Evolutionary conservation across 2,113 vertebrate genomes (phyloP).

Genomic region (Synchiropus splendidus): DNA sequence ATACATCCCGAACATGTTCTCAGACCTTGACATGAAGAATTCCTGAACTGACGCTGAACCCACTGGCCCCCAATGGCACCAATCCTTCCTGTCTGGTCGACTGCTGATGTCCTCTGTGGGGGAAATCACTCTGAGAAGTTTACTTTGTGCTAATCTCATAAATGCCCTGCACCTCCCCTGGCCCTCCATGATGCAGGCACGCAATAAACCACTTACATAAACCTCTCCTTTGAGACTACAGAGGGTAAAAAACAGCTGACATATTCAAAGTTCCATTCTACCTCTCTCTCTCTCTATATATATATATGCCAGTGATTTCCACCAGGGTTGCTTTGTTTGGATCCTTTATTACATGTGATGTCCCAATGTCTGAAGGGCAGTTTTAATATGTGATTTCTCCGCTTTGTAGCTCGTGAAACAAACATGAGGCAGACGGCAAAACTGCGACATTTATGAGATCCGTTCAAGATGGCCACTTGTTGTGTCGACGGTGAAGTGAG

Average conservation of each 20-base stretch:
- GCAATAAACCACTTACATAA: conserved; percentile 71
- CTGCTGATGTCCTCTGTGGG: conserved; percentile 37
- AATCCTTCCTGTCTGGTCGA: conserved; percentile 21
- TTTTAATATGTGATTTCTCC: conserved; percentile 64
- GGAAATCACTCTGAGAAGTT: conserved; percentile 56
- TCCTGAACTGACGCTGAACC: conserved; percentile 24
- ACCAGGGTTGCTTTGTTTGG: conserved; percentile 63
- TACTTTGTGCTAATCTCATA: conserved; percentile 69
- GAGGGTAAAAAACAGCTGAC: conserved; percentile 56
- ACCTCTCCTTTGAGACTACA: conserved; percentile 51
- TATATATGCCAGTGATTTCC: conserved; percentile 65
- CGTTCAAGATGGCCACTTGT: conserved; percentile 51
- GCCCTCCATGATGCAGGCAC: conserved; percentile 40
- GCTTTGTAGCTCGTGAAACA: conserved; percentile 52
- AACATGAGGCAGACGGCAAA: conserved; percentile 35
- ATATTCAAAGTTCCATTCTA: conserved; percentile 55
- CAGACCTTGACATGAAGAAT: conserved; percentile 2
- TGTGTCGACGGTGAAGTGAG: conserved; percentile 16
- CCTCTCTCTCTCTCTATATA: conserved; percentile 22
- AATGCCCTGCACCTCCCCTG: conserved; percentile 38
- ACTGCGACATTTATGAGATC: conserved; percentile 45
- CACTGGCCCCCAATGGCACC: conserved; percentile 3
- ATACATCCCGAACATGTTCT: conserved; percentile 8
- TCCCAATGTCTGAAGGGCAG: conserved; percentile 60
- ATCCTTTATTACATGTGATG: conserved; percentile 62